Evolutionary conservation across 1,140 invertebrate species (phyloP).

Genomic region (Cyclargus thomasi): DNA sequence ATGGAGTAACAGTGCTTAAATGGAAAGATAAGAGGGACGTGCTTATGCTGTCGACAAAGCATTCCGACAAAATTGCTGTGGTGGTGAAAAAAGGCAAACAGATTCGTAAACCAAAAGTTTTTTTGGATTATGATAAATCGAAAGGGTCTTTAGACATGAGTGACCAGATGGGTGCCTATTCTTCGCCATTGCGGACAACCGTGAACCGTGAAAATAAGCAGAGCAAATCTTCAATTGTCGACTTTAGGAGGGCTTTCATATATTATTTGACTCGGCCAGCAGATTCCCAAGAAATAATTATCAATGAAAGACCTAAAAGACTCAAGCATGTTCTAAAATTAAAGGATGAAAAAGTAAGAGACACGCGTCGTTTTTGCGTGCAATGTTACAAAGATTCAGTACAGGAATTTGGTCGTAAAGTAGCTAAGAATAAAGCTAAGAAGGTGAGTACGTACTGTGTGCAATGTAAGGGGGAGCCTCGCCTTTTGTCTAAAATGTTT

Average conservation of each 20-base stretch:
- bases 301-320: slow-evolving; percentile 22
- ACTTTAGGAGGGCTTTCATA: slow-evolving; percentile 34
- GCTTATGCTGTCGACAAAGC: slow-evolving; percentile 53
- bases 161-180: slow-evolving; percentile 50
- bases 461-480: not conserved
- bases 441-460: not conserved
- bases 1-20: slow-evolving; percentile 53
- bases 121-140: slow-evolving; percentile 17
- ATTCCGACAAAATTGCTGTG: slow-evolving; percentile 27
- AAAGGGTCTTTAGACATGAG: slow-evolving; percentile 48
- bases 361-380: slow-evolving; percentile 38
- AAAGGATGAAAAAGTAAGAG: slow-evolving; percentile 25
- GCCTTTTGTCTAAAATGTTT: slow-evolving; percentile 1
- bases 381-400: slow-evolving; percentile 11
- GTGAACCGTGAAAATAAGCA: slow-evolving; percentile 41
- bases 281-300: slow-evolving; percentile 40
- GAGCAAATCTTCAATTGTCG: slow-evolving; percentile 33
- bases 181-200: slow-evolving; percentile 38
- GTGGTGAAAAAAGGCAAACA: slow-evolving; percentile 34
- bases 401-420: slow-evolving; percentile 8
- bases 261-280: slow-evolving; percentile 36
- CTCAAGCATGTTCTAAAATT: slow-evolving; percentile 29
- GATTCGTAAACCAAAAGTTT: slow-evolving; percentile 10
- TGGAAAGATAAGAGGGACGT: slow-evolving; percentile 63
- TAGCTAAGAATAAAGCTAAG: slow-evolving; percentile 3